Percentiles rank a stretch among this genome's conserved stretches.
Evolutionary conservation across 2,888 invertebrate genomes (phyloP).

Genomic region (Deroplatys truncata): DNA sequence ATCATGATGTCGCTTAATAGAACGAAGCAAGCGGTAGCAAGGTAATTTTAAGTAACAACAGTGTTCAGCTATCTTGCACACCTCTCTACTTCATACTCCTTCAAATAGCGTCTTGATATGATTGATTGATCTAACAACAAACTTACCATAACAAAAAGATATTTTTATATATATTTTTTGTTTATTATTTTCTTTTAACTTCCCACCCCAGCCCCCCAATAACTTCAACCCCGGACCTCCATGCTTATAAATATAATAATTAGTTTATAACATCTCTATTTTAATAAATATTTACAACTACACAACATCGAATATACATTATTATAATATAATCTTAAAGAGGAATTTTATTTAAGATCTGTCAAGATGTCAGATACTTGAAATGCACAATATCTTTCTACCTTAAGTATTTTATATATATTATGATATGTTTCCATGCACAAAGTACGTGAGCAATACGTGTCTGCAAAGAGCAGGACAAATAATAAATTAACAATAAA

Average conservation of each 20-base stretch:
- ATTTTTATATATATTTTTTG: slow-evolving; percentile 9
- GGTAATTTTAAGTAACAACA: background rate
- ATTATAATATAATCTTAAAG: slow-evolving; percentile 25
- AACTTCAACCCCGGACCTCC: slow-evolving; percentile 5
- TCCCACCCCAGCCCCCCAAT: slow-evolving; percentile 13
- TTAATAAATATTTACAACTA: slow-evolving; percentile 33
- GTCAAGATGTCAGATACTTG: slow-evolving; percentile 14
- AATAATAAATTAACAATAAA: slow-evolving; percentile 21
- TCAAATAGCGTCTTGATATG: slow-evolving; percentile 9
- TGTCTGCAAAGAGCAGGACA: slow-evolving; percentile 14
- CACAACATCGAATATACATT: slow-evolving; percentile 33
- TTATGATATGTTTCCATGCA: slow-evolving; percentile 32
- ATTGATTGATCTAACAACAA: slow-evolving; percentile 13
- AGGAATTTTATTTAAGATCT: slow-evolving; percentile 27
- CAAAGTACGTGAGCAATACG: slow-evolving; percentile 27
- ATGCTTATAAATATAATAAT: slow-evolving; percentile 18
- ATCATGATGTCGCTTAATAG: background rate
- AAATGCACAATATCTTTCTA: slow-evolving; percentile 8
- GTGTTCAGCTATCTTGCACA: background rate
- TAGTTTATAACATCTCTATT: slow-evolving; percentile 28
- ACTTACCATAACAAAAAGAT: slow-evolving; percentile 11
- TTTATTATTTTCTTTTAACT: slow-evolving; percentile 12
- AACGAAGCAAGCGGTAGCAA: background rate
- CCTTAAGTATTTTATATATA: slow-evolving; percentile 21
- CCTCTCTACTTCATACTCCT: background rate